These are phyloP conservation scores for Miichthys miiuy DNA, from an alignment of 2,797 vertebrate species.

Conservation along the genomic window DNA sequence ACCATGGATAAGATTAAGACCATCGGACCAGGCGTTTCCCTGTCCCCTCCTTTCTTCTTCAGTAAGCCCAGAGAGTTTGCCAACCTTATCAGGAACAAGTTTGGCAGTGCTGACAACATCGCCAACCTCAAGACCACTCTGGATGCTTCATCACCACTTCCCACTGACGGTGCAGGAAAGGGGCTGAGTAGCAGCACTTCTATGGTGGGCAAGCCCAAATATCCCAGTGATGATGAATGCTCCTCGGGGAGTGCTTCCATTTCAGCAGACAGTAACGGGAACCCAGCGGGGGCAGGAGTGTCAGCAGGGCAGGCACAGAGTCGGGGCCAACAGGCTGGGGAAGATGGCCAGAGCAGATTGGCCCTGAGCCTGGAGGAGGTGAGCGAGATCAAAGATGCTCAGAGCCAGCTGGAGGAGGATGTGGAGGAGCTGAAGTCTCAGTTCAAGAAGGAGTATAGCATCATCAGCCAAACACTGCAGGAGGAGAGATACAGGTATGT, in stretches of 20 bases:
- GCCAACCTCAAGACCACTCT: constrained; percentile 91
- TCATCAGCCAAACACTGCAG: constrained; percentile 91
- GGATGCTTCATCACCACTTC: constrained; percentile 84
- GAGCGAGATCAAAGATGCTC: constrained; percentile 90
- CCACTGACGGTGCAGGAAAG: constrained; percentile 85
- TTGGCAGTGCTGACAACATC: constrained; percentile 98
- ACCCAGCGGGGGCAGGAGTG: constrained; percentile 72
- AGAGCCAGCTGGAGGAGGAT: constrained; percentile 90
- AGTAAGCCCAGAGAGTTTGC: constrained; percentile 95
- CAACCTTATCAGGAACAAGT: constrained; percentile 96
- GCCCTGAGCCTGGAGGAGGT: constrained; percentile 88
- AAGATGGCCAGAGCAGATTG: constrained; percentile 81
- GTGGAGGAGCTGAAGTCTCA: constrained; percentile 91
- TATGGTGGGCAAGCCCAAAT: constrained; percentile 91
- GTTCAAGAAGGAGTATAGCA: constrained; percentile 89
- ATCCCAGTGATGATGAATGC: constrained; percentile 94
- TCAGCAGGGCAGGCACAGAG: constrained; percentile 63
- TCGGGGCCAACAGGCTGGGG: constrained; percentile 74
- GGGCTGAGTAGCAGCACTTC: constrained; percentile 91
- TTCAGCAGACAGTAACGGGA: constrained; percentile 93
- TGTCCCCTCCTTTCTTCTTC: constrained; percentile 95
- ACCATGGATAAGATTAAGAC: constrained; percentile 90
- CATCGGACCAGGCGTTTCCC: constrained; percentile 90
- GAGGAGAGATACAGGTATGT: constrained; percentile 94
- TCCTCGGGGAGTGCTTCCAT: constrained; percentile 92